A percentile compares a stretch with the other conserved stretches of the same genome.
These are phyloP conservation scores for Mesopsocus fuscifrons DNA, from an alignment of 2,888 invertebrate species.

Conservation along the genomic window DNA sequence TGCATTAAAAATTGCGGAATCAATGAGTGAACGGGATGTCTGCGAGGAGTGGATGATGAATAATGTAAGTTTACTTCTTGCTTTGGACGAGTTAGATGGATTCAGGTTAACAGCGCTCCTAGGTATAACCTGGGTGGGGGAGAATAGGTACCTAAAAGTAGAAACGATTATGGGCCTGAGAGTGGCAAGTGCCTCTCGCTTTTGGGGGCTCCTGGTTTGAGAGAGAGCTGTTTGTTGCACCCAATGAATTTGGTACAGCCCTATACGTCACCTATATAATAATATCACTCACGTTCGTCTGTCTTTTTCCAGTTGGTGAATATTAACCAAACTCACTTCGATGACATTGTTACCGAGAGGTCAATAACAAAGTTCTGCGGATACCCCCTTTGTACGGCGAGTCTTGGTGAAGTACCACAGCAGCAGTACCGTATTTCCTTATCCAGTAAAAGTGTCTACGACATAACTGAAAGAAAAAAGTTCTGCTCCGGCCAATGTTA, in stretches of 20 bases:
- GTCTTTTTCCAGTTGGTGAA: constrained; percentile 35
- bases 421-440: constrained; percentile 67
- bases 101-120: neutral
- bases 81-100: constrained; percentile 1
- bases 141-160: constrained; percentile 14
- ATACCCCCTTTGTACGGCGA: constrained; percentile 55
- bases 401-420: constrained; percentile 41
- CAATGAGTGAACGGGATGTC: constrained; percentile 41
- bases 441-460: constrained; percentile 66
- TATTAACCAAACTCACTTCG: constrained; percentile 56
- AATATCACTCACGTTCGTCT: too few relatives aligned
- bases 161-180: neutral
- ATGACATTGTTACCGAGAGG: constrained; percentile 70
- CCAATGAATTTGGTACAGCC: too few relatives aligned
- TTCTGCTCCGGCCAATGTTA: constrained; percentile 73
- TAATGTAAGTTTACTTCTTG: constrained; percentile 22
- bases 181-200: neutral
- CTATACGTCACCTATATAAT: too few relatives aligned
- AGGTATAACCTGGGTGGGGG: neutral
- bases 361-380: constrained; percentile 60
- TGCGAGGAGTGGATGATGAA: constrained; percentile 25
- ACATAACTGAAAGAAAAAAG: constrained; percentile 65
- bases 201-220: neutral
- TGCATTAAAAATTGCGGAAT: constrained; percentile 53
- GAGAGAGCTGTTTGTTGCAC: too few relatives aligned